Base-by-base conservation (phyloP, 2,888 invertebrate genomes). In the Hermaeophaga mercurialis region DNA sequence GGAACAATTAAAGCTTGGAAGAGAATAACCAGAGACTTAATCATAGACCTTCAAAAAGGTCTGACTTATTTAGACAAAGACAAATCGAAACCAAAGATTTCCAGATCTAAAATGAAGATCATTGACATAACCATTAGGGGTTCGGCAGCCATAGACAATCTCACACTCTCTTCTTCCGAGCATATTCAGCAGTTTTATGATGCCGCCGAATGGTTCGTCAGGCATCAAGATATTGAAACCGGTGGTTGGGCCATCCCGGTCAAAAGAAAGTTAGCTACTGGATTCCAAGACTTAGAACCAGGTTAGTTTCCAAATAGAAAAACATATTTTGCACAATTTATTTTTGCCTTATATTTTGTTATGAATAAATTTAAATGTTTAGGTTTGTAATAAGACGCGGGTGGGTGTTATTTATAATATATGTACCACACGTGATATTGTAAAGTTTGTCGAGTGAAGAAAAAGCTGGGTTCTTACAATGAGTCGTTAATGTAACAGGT, bases 221-320 rank as follows among this genome's bases (percentile, higher is more conserved):
- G 82, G 19, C 84, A 90, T 78, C 98, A 98, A 80, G 90, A 96
- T 73, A 75, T 82, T 48, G 82, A 84, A 65, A 85, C 87, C 14
- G 98, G 98, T 41, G 98, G 96, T 59, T 98, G 97, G 95, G 85
- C 93, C 43, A 93, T 95, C 73, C 91, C 91, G 47, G 96, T 95
- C 43, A 75, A 73, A 54, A 81, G 95, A 72, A 87, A 84, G 79
- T 84, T 89, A 65, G 86, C 87, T 1, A 80, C 86, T 39, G 88
- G 89, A 17, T 88, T 90, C 76, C 84, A 86, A 5, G 89, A 90
- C 66, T 83, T 97, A 43, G 82, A 84, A 65, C 89, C 94, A 1
- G 95, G 95, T 69, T 22, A 45, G 22, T n/a, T n/a, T n/a, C n/a
- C n/a, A n/a, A n/a, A n/a, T n/a, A n/a, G n/a, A n/a, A n/a, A n/a